Base-by-base conservation (phyloP, 2,888 invertebrate species). In the Lycia hirtaria region DNA sequence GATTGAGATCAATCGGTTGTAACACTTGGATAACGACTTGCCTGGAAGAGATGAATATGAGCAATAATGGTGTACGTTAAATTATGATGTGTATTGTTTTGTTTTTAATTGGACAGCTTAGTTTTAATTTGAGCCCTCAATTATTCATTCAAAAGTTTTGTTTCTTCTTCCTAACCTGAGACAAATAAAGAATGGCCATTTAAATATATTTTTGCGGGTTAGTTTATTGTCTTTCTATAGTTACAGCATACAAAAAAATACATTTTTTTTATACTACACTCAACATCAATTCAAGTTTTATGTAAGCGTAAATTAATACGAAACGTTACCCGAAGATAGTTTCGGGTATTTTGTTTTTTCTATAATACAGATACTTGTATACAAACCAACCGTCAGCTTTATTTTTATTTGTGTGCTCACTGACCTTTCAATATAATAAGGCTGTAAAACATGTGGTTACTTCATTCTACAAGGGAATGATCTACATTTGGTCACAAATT, bases 1-100 rank as follows among this genome's bases (percentile, higher is more conserved):
- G 49, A 52, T 62, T 45, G 48, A 62, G 47, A 55, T 33, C 55
- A 52, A 55, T 32, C 19, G 12, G 35, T 49, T 49, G 35, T 33
- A 30, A 35, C 43, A 48, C 12, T 43, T n/a, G 30, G 15, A 30
- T 37, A 24, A 56, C 35, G 43, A 56, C 43, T 20, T 22, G n/a
- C 44, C 44, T 45, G 30, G 43, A 19, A 43, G 26, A 43, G 43
- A 28, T 43, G 10, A 12, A 26, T 5, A 1, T 17, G 6, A 22
- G 5, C 7, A 24, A 22, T 24, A 40, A 12, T 14, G 40, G 2
- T 20, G 20, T 38, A 19, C 40, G 22, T 14, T n/a, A 14, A 14
- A 32, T 32, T 32, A 14, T 32, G 32, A 32, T 17, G 33, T 17
- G 6, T 9, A 33, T n/a, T n/a, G n/a, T n/a, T n/a, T n/a, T n/a